phyloP scores from a whole-genome alignment of 2,888 invertebrate species.

The Masnerella sp. region DNA sequence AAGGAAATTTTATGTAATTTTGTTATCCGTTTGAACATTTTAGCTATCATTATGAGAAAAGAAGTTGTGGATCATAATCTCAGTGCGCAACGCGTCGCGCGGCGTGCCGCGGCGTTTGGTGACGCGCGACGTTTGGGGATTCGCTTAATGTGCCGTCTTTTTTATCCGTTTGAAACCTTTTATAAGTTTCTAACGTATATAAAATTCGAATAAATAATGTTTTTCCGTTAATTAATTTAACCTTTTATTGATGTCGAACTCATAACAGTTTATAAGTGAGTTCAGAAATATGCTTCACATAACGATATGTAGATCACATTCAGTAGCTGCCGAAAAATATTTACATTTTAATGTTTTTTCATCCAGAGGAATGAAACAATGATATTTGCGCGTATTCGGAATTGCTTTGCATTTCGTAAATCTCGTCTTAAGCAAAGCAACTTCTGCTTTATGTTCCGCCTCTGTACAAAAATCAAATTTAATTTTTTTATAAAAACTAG shows the following conservation, averaged over 20 bases:
- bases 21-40: too few relatives aligned
- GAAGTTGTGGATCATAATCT: too few relatives aligned
- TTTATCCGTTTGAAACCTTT: background rate
- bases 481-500: slow-evolving; percentile 1
- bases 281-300: background rate
- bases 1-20: background rate
- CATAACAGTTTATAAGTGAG: background rate
- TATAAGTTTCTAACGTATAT: background rate
- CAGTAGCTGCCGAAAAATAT: slow-evolving; percentile 9
- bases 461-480: slow-evolving; percentile 5
- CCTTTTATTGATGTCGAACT: background rate
- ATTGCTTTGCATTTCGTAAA: slow-evolving; percentile 5
- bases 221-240: background rate
- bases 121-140: background rate
- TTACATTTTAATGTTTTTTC: slow-evolving; percentile 17
- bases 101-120: background rate
- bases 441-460: slow-evolving; percentile 4
- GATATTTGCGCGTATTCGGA: slow-evolving; percentile 9
- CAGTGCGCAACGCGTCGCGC: too few relatives aligned
- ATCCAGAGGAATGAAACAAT: slow-evolving; percentile 9
- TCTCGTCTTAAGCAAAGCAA: background rate
- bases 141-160: background rate
- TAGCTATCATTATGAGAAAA: too few relatives aligned
- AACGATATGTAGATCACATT: slow-evolving; percentile 1
- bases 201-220: background rate